A percentile compares a stretch with the other conserved stretches of the same genome.
Conservation (phyloP, 1,140 invertebrate genomes). For the Neodiprion fabricii region DNA sequence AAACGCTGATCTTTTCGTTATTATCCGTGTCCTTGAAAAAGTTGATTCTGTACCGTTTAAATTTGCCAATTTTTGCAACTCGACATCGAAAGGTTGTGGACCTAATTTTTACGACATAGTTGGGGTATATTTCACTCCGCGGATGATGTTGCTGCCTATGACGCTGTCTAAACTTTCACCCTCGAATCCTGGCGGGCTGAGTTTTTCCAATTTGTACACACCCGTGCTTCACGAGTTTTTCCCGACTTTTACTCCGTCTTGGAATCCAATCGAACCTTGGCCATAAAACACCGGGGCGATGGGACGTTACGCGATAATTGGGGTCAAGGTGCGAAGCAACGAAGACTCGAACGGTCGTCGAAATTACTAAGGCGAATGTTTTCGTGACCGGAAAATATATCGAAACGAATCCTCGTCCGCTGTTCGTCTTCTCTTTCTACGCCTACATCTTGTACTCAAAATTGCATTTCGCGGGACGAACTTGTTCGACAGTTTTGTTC, state of each 20-base stretch:
- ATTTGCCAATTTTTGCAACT: no score
- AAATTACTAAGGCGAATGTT: background rate
- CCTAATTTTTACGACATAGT: no score
- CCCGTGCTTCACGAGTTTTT: background rate
- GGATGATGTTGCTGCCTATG: no score
- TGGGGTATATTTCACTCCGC: no score
- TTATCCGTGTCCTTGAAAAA: no score
- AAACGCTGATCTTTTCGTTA: no score
- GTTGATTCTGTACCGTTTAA: no score
- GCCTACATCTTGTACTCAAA: no score
- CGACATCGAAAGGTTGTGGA: no score
- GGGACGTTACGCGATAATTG: background rate
- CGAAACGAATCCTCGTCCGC: background rate
- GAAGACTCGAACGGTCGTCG: background rate
- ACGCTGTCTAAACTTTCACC: background rate
- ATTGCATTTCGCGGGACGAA: no score
- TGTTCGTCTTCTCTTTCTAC: no score
- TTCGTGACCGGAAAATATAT: background rate
- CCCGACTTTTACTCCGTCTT: background rate
- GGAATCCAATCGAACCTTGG: background rate
- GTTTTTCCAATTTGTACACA: background rate
- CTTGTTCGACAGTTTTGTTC: no score
- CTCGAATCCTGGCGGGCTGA: background rate
- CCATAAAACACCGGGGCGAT: background rate
- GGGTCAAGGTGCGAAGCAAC: background rate